Evolutionary conservation across 2,888 invertebrate species (phyloP), one percentile per base, ranked within the genome.

Genomic region (Merodon equestris): DNA sequence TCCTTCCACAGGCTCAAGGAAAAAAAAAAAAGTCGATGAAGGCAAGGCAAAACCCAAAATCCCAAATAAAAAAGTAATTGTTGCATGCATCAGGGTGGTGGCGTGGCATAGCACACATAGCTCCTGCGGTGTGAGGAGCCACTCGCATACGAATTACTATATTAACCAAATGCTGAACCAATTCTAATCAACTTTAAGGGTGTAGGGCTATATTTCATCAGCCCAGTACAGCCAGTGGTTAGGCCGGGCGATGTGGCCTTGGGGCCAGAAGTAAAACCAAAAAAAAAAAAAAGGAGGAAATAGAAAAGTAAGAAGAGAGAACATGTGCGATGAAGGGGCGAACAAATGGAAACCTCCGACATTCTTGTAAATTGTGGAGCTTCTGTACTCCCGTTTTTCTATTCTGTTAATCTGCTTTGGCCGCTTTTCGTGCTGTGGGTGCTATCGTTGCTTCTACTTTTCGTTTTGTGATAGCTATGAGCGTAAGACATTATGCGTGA

Each of bases 131-230:
- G 64, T 64, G 77, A 81, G 74, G 57, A 79, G 58, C 72, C 83
- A 82, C 83, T 83, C 84, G 85, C 85, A 86, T 86, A 85, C 84
- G 84, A 86, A 86, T 86, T 84, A 84, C 85, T 84, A 83, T 84
- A 85, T 86, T 86, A 86, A 84, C 84, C 84, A 85, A 86, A 86
- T 85, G 84, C 83, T 83, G 82, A 85, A 83, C 83, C 84, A 83
- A 84, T 85, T 85, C 84, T 85, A 86, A 86, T 85, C 85, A 85
- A 84, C 83, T 83, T 84, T 83, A 75, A 81, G 82, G 83, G 68
- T 71, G 81, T 71, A 76, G 64, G 76, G 79, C 64, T 79, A 60
- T 68, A 67, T 61, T 64, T 70, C 38, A 60, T 50, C 60, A 66
- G 53, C 42, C 38, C 53, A 27, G 14, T 38, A 61, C 68, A 57